Evolutionary conservation across 2,113 vertebrate species (phyloP), one percentile per base, ranked within the genome.

Genomic region (Chrysemys picta): DNA sequence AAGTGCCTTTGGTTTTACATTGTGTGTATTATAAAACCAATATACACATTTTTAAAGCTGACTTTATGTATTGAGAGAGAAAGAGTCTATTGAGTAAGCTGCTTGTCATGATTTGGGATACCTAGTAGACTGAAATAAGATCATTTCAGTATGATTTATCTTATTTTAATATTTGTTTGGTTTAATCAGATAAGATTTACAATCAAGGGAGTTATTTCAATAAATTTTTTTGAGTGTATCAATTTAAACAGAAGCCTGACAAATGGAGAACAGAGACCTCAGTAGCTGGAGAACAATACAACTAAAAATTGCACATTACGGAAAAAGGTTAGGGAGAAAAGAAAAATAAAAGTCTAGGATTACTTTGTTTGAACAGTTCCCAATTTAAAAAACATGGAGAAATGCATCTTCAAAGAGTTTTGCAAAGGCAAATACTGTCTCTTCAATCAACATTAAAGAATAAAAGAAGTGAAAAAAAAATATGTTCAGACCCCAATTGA

Each of bases 391-490:
- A 10, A 13, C 0, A 8, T 10, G 38, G 12, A 1, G 27, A 88
- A 69, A 81, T n/a, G 6, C 0, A 1, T 5, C 72, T 42, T 85
- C 69, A 49, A n/a, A 92, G 27, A 9, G 9, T 79, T 62, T 5
- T 53, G 19, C 31, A 84, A 72, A 92, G 27, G 21, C 47, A 91
- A 57, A 52, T 35, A 8, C 0, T 27, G 45, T 69, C 42, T 91
- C 53, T 65, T 2, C 24, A 38, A 93, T 22, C 69, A 84, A 31
- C 25, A 17, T 19, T 27, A 69, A 78, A 80, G 45, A 85, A 84
- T 42, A 85, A 93, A 92, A 42, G 69, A 84, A 69, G 49, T 8
- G 52, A 69, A 25, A 83, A 78, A 78, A 78, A 78, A 92, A 14
- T 59, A 45, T 6, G 25, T 45, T 80, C 50, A 72, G 80, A 47